Conservation (phyloP, 1,140 invertebrate species). For the Onthophagus taurus region DNA sequence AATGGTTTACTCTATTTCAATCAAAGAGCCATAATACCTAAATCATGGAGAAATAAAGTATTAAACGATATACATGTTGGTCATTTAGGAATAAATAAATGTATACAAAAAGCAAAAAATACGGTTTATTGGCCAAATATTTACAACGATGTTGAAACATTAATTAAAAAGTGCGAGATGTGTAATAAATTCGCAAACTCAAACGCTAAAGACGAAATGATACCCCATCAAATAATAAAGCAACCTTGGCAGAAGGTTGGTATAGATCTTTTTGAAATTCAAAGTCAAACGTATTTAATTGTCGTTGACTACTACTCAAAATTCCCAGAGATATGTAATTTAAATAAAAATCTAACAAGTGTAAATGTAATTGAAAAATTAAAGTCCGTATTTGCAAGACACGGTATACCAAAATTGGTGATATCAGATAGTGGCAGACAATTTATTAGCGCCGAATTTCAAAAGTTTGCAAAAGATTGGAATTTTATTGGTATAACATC, state of each 20-base stretch:
- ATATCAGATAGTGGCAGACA: conserved; percentile 35
- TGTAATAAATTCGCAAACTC: conserved; percentile 18
- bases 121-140: conserved; percentile 17
- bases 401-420: conserved; percentile 33
- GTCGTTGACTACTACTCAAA: conserved; percentile 27
- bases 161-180: conserved; percentile 9
- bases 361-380: conserved; percentile 19
- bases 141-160: conserved; percentile 12
- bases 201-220: conserved; percentile 22
- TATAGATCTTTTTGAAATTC: conserved; percentile 29
- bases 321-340: conserved; percentile 19
- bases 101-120: conserved; percentile 10
- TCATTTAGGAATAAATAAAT: conserved; percentile 18
- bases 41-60: conserved; percentile 5
- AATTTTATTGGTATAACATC: conserved; percentile 3
- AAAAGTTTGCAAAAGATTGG: conserved; percentile 12
- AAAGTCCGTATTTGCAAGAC: conserved; percentile 32
- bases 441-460: conserved; percentile 33
- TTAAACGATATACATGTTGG: conserved; percentile 16
- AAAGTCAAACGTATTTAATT: conserved; percentile 29
- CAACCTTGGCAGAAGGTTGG: conserved; percentile 32
- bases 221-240: conserved; percentile 29
- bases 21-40: no score
- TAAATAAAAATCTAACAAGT: conserved; percentile 17
- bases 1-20: no score